These are phyloP conservation scores for Desmodus rotundus DNA, from an alignment of 2,113 vertebrate genomes.

Conservation along the genomic window DNA sequence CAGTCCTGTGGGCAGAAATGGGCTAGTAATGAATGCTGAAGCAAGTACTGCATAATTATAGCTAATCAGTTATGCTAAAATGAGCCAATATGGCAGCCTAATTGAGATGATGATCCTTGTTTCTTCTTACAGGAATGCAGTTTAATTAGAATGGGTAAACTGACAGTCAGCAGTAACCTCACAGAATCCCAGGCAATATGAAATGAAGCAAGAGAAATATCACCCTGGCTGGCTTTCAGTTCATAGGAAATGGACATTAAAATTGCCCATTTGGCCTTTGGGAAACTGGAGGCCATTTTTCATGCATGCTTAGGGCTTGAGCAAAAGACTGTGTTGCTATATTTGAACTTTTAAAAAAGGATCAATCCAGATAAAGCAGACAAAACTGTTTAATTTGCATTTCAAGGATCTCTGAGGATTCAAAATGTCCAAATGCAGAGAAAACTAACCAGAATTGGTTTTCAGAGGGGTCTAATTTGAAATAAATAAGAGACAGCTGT, in stretches of 20 bases:
- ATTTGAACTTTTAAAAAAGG: constrained; percentile 12
- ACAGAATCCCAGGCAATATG: not conserved
- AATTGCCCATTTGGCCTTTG: not conserved
- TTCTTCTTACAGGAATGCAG: constrained; percentile 39
- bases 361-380: not conserved
- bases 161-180: constrained; percentile 19
- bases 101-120: constrained; percentile 37
- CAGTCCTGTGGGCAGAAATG: not conserved
- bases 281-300: not conserved
- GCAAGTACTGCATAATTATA: constrained; percentile 3
- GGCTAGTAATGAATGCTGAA: constrained; percentile 31
- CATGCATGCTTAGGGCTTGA: not conserved
- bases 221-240: not conserved
- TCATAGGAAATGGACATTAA: not conserved
- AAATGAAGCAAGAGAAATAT: constrained; percentile 26
- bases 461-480: constrained; percentile 30
- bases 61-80: not conserved
- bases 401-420: constrained; percentile 46
- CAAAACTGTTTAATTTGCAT: constrained; percentile 5
- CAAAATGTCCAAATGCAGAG: not conserved
- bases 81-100: constrained; percentile 4
- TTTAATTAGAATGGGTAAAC: constrained; percentile 52
- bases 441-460: constrained; percentile 28
- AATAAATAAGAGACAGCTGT: constrained; percentile 44
- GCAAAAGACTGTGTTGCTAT: not conserved